Evolutionary conservation across 2,113 vertebrate species (phyloP), one percentile per base, ranked within the genome.

Genomic region (Pagrus major): DNA sequence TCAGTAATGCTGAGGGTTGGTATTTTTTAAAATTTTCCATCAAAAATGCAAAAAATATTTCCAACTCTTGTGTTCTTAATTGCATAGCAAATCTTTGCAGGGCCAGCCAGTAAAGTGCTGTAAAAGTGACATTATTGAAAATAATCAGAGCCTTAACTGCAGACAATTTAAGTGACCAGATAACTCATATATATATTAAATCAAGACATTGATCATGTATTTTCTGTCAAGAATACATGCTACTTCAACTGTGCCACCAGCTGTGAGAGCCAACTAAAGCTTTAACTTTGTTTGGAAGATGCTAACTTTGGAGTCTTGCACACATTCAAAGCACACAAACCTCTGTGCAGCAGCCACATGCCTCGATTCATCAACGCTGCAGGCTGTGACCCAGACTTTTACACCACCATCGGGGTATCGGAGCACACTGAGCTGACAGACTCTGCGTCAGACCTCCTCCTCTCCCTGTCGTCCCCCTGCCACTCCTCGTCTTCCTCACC

Each of bases 361-460:
- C 15, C 4, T 47, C 0, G 18, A 12, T 5, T 23, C 41, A 2
- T 31, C 46, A 20, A 37, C 29, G 51, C 58, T 46, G 20, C 47
- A 41, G 41, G 23, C 20, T 6, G 23, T 31, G 35, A 33, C 54
- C 1, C 52, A 49, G 27, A 33, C 51, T 20, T 51, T 95, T 93
- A 98, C 86, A 98, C 95, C 89, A 99, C 96, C 84, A 99, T 99
- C 70, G 98, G 98, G 3, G 97, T 97, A 88, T 98, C 97, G 0
- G 97, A 98, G 93, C 97, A 97, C 80, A 97, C 97, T 0, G 97
- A 98, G 90, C 97, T 97, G 86, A 97, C 95, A 0, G 97, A 98
- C 56, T 96, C 97, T 0, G 95, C 94, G 33, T 98, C 97, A 1
- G 97, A 98, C 94, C 95, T 94, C 90, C 95, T 96, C 83, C 97